Conservation (phyloP, 2,797 vertebrate species). For the Thalassophryne amazonica region DNA sequence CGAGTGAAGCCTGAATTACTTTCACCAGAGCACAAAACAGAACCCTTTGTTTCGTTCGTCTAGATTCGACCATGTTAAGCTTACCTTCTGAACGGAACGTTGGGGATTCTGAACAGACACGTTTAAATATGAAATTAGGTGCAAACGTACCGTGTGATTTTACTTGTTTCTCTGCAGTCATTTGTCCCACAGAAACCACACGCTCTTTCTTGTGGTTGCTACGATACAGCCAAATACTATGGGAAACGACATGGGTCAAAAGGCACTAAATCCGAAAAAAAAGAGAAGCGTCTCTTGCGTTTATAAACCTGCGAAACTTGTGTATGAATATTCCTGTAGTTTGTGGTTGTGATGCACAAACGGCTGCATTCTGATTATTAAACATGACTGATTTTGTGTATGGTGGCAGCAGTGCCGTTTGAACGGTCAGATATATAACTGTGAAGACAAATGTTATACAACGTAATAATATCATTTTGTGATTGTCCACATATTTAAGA, state of each 20-base stretch:
- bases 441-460: constrained; percentile 45
- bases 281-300: no score
- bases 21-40: no score
- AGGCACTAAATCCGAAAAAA: not conserved
- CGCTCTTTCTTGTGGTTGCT: constrained; percentile 40
- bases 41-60: no score
- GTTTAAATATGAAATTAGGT: accelerated
- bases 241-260: constrained; percentile 19
- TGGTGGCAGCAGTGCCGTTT: no score
- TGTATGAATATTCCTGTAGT: no score
- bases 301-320: no score
- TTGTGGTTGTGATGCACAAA: no score
- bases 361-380: no score
- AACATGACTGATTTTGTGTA: no score
- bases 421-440: constrained; percentile 5
- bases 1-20: no score
- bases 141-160: constrained; percentile 27
- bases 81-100: not conserved
- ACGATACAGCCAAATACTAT: constrained; percentile 48
- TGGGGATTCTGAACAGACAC: not conserved
- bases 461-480: constrained; percentile 37
- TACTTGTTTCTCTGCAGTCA: not conserved
- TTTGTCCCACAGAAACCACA: constrained; percentile 22
- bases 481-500: constrained; percentile 67
- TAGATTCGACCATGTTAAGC: not conserved